Percentiles rank a stretch among this genome's conserved stretches.
These are phyloP conservation scores for Pogonomyrmex barbatus DNA, from an alignment of 1,140 invertebrate species.

Conservation along the genomic window DNA sequence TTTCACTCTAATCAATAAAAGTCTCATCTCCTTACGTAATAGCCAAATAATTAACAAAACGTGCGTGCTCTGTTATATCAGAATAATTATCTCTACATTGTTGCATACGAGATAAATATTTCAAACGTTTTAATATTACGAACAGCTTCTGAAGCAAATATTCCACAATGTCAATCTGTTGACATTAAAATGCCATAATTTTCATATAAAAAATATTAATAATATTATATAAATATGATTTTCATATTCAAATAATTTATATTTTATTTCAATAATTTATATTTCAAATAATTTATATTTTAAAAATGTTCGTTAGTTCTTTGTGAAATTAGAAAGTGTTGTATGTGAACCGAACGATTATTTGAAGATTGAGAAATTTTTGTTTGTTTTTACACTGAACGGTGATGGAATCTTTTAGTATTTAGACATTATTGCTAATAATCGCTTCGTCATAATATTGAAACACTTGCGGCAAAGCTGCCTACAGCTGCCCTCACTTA, in stretches of 20 bases:
- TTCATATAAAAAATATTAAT: neutral
- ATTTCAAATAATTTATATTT: too few relatives aligned
- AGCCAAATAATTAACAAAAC: neutral
- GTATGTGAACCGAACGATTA: neutral
- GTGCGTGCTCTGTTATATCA: neutral
- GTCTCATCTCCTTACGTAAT: neutral
- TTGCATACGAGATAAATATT: neutral
- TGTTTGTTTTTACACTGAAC: neutral
- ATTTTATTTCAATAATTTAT: too few relatives aligned
- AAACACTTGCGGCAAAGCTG: neutral
- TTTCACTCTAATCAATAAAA: neutral
- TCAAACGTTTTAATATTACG: neutral
- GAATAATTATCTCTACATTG: neutral
- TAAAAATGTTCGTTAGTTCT: neutral
- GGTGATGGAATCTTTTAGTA: neutral
- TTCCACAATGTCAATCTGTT: neutral
- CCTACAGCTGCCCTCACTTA: constrained; percentile 5
- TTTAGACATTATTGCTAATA: neutral
- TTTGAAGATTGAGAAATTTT: neutral
- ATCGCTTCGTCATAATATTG: neutral
- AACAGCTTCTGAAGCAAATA: neutral
- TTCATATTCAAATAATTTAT: too few relatives aligned
- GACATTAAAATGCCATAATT: neutral
- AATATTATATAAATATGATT: too few relatives aligned
- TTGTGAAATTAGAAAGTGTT: neutral